Evolutionary conservation across 2,888 invertebrate genomes (phyloP).

Genomic region (Torymus aiolomorphi): DNA sequence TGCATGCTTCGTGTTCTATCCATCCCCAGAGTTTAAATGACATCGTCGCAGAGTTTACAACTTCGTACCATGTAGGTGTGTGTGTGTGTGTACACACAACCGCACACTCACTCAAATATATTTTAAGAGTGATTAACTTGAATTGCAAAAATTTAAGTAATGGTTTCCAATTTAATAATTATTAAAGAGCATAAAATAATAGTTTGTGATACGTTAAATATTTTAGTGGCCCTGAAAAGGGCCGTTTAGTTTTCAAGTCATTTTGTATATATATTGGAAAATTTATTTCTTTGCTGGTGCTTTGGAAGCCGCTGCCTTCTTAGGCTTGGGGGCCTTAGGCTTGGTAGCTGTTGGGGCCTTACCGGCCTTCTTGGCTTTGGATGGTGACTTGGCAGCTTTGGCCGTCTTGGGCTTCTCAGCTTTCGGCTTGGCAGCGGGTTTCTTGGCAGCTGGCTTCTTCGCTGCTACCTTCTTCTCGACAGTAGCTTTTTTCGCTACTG

Average conservation of each 20-base stretch:
- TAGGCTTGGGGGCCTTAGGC: conserved; percentile 50
- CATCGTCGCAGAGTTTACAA: too few relatives aligned
- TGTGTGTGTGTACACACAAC: too few relatives aligned
- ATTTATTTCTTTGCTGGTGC: conserved; percentile 52
- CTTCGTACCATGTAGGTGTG: too few relatives aligned
- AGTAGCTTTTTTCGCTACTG: conserved; percentile 30
- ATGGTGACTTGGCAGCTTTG: neutral
- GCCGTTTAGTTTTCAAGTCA: conserved; percentile 53
- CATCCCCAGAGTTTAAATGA: too few relatives aligned
- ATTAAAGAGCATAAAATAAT: too few relatives aligned
- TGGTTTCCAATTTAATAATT: too few relatives aligned
- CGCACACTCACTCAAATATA: too few relatives aligned
- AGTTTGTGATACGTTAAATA: neutral
- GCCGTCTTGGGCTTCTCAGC: neutral
- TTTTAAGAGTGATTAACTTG: too few relatives aligned
- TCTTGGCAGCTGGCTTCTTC: conserved; percentile 20
- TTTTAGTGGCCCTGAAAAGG: conserved; percentile 64
- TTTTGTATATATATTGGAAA: neutral
- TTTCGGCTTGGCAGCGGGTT: conserved; percentile 48
- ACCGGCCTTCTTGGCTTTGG: conserved; percentile 66
- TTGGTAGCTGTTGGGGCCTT: conserved; percentile 69
- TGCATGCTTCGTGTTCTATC: too few relatives aligned
- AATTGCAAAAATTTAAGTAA: too few relatives aligned
- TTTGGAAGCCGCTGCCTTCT: conserved; percentile 67
- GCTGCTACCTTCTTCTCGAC: conserved; percentile 38